A percentile compares a stretch with the other conserved stretches of the same genome.
phyloP scores from a whole-genome alignment of 1,140 invertebrate species.

The Drosophila novamexicana region DNA sequence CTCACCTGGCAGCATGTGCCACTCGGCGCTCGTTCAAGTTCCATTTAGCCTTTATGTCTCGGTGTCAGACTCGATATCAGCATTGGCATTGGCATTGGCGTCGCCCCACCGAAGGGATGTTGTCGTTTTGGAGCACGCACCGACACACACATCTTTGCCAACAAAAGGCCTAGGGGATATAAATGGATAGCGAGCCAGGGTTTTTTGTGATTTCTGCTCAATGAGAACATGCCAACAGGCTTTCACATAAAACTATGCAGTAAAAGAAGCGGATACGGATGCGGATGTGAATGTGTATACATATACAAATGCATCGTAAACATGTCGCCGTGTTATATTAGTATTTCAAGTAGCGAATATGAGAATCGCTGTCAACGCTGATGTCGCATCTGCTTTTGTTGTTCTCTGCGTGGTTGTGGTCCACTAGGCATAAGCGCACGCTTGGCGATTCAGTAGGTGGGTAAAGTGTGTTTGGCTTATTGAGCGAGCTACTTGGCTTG shows the following conservation, averaged over 20 bases:
- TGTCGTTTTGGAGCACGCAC: constrained; percentile 65
- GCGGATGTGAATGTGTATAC: neutral
- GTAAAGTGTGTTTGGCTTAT: neutral
- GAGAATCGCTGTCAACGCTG: constrained; percentile 48
- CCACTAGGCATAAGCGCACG: neutral
- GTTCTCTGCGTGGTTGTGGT: neutral
- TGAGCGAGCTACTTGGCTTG: neutral
- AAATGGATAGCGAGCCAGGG: constrained; percentile 39
- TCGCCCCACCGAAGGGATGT: constrained; percentile 66
- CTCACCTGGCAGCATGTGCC: constrained; percentile 20
- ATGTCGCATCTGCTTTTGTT: constrained; percentile 7
- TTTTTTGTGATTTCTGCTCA: constrained; percentile 70
- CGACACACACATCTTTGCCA: neutral
- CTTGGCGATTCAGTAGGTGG: neutral
- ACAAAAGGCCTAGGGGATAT: constrained; percentile 26
- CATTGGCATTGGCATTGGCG: constrained; percentile 40
- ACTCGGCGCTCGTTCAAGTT: constrained; percentile 63
- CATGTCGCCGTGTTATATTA: constrained; percentile 74
- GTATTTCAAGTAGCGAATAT: constrained; percentile 66
- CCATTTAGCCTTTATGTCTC: constrained; percentile 79
- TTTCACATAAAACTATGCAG: constrained; percentile 54
- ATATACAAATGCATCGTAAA: constrained; percentile 69
- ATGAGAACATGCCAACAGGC: constrained; percentile 66
- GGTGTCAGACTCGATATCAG: constrained; percentile 36
- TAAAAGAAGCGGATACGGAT: constrained; percentile 19